Percentiles rank a stretch among this genome's conserved stretches.
phyloP scores from a whole-genome alignment of 2,797 vertebrate species.

The Enteromius unitaeniatus region DNA sequence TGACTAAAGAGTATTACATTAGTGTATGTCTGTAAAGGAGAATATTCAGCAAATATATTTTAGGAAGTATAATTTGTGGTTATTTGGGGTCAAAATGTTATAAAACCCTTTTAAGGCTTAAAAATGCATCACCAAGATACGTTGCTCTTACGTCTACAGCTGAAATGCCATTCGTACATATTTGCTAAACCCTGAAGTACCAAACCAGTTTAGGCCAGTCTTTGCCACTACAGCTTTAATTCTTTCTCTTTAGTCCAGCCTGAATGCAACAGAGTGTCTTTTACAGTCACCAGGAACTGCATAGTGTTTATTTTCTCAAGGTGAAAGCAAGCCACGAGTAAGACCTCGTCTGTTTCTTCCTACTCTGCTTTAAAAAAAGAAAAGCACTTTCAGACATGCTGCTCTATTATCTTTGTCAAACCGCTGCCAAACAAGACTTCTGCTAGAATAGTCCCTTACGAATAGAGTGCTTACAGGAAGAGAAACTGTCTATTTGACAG shows the following conservation, averaged over 20 bases:
- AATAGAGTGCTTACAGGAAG: constrained; percentile 23
- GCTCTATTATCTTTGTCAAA: constrained; percentile 14
- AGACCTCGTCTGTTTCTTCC: not conserved
- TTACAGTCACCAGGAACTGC: not conserved
- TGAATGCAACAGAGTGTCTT: not conserved
- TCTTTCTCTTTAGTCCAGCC: not conserved
- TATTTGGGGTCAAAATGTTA: not conserved
- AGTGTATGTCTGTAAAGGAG: not conserved
- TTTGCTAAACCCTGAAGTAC: not conserved
- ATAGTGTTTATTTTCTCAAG: not conserved
- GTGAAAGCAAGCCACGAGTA: not conserved
- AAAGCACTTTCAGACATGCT: not conserved
- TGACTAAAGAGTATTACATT: not conserved
- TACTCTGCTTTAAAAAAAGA: not conserved
- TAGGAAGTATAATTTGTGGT: not conserved
- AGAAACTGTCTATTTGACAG: constrained; percentile 13
- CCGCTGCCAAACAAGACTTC: not conserved
- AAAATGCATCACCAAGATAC: not conserved
- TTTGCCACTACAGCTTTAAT: not conserved
- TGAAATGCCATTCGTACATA: not conserved
- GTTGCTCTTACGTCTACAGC: not conserved
- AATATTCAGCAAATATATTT: not conserved
- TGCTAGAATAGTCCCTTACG: not conserved
- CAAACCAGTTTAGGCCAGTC: not conserved
- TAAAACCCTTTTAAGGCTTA: not conserved